Evolutionary conservation across 2,888 invertebrate genomes (phyloP).

Genomic region (Adineta ricciae): DNA sequence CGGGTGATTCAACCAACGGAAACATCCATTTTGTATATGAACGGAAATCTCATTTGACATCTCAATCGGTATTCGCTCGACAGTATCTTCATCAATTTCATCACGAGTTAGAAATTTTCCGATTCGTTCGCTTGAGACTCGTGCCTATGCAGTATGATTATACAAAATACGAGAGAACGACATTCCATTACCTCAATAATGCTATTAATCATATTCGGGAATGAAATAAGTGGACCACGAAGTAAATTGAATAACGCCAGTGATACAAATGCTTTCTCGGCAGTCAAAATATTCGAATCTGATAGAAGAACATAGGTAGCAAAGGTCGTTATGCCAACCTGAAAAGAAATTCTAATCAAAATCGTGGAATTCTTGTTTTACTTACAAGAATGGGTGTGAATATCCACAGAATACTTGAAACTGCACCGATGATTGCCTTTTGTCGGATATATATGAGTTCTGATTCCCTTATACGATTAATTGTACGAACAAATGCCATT

Average conservation of each 20-base stretch:
- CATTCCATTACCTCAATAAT: slow-evolving; percentile 1
- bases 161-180: neutral
- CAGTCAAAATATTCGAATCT: slow-evolving; percentile 62
- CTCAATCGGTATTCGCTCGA: neutral
- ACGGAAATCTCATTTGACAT: too few species aligned
- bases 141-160: slow-evolving; percentile 39
- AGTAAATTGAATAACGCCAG: slow-evolving; percentile 75
- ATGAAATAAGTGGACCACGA: slow-evolving; percentile 69
- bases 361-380: neutral
- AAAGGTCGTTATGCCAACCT: slow-evolving; percentile 72
- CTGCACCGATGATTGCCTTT: slow-evolving; percentile 44
- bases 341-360: slow-evolving; percentile 24
- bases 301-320: slow-evolving; percentile 63
- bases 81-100: slow-evolving; percentile 39
- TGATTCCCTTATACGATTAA: slow-evolving; percentile 43
- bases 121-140: slow-evolving; percentile 45
- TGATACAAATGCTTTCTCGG: slow-evolving; percentile 73
- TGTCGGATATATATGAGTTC: slow-evolving; percentile 47
- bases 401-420: slow-evolving; percentile 37
- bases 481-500: slow-evolving; percentile 50
- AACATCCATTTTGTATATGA: too few species aligned
- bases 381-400: slow-evolving; percentile 16
- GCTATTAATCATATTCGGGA: slow-evolving; percentile 53
- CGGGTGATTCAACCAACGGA: too few species aligned
- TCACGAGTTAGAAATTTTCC: slow-evolving; percentile 43